These are phyloP conservation scores for Linepithema humile DNA, from an alignment of 1,140 invertebrate genomes.

Conservation along the genomic window DNA sequence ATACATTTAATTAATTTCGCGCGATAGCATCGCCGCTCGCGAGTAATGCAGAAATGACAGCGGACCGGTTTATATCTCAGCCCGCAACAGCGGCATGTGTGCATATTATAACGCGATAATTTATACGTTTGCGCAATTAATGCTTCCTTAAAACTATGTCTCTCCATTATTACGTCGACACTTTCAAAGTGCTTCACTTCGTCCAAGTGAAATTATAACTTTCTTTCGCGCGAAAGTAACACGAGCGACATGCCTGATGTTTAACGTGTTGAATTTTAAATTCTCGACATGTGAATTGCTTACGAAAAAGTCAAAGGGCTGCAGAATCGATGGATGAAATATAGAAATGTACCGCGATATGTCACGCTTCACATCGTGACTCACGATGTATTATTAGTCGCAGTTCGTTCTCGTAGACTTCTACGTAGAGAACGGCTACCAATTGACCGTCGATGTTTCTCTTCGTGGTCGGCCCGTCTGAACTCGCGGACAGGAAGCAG, in stretches of 20 bases:
- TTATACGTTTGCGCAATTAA: constrained; percentile 8
- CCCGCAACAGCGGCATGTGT: background rate
- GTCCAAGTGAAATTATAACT: background rate
- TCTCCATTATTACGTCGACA: background rate
- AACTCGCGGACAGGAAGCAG: constrained; percentile 16
- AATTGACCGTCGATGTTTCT: constrained; percentile 47
- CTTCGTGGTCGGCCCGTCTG: background rate
- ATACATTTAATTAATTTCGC: constrained; percentile 47
- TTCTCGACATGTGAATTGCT: background rate
- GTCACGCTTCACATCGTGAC: constrained; percentile 70
- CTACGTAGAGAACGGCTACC: constrained; percentile 52
- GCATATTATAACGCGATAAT: background rate
- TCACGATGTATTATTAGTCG: constrained; percentile 73
- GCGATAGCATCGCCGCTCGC: constrained; percentile 1
- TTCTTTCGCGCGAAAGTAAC: no score
- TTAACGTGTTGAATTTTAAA: background rate
- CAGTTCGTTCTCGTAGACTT: constrained; percentile 63
- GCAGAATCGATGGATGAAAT: background rate
- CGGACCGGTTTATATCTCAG: constrained; percentile 22
- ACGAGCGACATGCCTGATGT: background rate
- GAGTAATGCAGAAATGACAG: background rate
- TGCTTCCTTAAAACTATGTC: background rate
- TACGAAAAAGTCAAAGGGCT: constrained; percentile 5
- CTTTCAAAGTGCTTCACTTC: background rate
- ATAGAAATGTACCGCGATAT: constrained; percentile 41